phyloP scores from a whole-genome alignment of 1,140 invertebrate species.

The Ips typographus region DNA sequence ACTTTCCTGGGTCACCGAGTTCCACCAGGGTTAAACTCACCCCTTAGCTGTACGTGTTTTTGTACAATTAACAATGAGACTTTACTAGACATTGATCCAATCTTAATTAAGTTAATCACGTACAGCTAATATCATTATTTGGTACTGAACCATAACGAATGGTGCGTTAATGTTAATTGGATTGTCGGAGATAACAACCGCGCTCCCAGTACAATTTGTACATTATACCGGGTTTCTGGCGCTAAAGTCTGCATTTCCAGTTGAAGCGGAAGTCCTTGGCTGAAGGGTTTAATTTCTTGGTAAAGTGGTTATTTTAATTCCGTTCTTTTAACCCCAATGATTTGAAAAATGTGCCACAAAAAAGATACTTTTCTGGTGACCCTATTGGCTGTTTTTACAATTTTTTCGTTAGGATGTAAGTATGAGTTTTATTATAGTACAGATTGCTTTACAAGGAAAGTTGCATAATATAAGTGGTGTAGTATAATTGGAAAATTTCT shows the following conservation, averaged over 20 bases:
- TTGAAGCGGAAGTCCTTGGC: not conserved
- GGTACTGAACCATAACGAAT: too few relatives aligned
- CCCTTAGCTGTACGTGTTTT: not conserved
- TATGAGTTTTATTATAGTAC: slow-evolving; percentile 2
- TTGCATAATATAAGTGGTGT: not conserved
- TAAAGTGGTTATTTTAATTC: slow-evolving; percentile 7
- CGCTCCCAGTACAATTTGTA: slow-evolving; percentile 6
- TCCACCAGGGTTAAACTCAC: not conserved
- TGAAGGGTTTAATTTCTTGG: slow-evolving; percentile 1
- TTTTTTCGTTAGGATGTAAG: slow-evolving; percentile 8
- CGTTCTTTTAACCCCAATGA: not conserved
- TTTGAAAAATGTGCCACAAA: not conserved
- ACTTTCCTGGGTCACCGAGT: not conserved
- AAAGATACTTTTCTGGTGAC: not conserved
- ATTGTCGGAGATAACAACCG: not conserved
- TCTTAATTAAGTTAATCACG: not conserved
- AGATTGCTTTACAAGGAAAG: not conserved
- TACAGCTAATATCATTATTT: too few relatives aligned
- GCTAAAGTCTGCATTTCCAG: slow-evolving; percentile 8
- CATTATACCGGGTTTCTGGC: not conserved
- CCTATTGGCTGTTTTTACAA: not conserved
- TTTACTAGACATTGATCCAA: not conserved
- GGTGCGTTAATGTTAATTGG: not conserved
- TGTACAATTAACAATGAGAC: not conserved
- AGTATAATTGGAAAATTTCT: not conserved